phyloP scores from a whole-genome alignment of 2,113 vertebrate genomes.

The Recurvirostra avosetta region DNA sequence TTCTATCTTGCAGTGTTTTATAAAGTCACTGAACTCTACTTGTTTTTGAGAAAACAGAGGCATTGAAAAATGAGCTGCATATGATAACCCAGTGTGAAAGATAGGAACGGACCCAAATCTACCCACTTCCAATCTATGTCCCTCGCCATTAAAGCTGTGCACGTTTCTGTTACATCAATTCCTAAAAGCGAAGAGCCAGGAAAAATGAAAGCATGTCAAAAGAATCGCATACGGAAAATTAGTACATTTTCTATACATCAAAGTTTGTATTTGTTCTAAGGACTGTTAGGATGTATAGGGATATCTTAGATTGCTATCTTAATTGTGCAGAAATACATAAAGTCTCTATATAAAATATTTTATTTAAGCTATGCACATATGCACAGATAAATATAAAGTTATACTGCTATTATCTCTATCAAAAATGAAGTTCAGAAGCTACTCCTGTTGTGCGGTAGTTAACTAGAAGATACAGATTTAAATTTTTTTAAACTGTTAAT shows the following conservation, averaged over 20 bases:
- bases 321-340: not conserved
- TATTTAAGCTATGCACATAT: not conserved
- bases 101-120: not conserved
- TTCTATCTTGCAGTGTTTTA: not conserved
- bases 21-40: not conserved
- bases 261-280: not conserved
- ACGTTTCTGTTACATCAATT: not conserved
- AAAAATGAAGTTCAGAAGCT: not conserved
- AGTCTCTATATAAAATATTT: not conserved
- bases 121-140: not conserved
- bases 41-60: not conserved
- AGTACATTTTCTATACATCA: not conserved
- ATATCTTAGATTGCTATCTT: not conserved
- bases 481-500: not conserved
- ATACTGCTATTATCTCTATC: not conserved
- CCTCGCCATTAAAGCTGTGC: not conserved
- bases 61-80: not conserved
- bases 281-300: not conserved
- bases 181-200: not conserved
- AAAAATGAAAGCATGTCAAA: not conserved
- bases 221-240: fast-evolving
- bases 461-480: not conserved
- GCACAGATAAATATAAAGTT: not conserved
- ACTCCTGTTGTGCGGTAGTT: not conserved
- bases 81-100: not conserved